These are phyloP conservation scores for Subacronicta megacephala DNA, from an alignment of 2,888 invertebrate genomes.

Conservation along the genomic window DNA sequence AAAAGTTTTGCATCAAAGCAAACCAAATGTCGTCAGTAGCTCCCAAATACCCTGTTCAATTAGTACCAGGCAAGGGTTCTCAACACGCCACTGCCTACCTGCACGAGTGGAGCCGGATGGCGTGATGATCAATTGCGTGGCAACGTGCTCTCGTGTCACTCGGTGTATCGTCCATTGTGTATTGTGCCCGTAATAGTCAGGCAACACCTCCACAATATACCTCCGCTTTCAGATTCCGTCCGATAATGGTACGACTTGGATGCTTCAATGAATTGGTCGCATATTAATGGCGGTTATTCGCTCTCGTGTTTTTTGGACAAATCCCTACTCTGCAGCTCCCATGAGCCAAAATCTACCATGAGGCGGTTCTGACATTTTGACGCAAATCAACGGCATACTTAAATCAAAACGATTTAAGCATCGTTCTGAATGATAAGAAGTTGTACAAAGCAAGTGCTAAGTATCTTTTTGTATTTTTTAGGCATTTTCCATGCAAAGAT, in stretches of 20 bases:
- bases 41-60: too few relatives aligned
- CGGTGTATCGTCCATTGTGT: slow-evolving; percentile 47
- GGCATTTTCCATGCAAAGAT: too few relatives aligned
- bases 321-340: background rate
- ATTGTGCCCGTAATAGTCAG: slow-evolving; percentile 42
- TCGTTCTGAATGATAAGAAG: too few relatives aligned
- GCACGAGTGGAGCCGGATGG: slow-evolving; percentile 8
- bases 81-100: slow-evolving; percentile 5
- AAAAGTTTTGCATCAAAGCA: too few relatives aligned
- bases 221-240: slow-evolving; percentile 19
- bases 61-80: background rate
- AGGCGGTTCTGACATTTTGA: too few relatives aligned
- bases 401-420: too few relatives aligned
- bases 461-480: too few relatives aligned
- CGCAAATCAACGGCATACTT: too few relatives aligned
- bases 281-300: background rate
- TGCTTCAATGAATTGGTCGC: slow-evolving; percentile 11
- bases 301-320: background rate
- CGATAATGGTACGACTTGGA: background rate
- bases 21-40: too few relatives aligned
- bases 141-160: slow-evolving; percentile 41
- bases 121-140: slow-evolving; percentile 47
- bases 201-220: slow-evolving; percentile 46
- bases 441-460: too few relatives aligned
- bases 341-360: background rate